Evolutionary conservation across 2,797 vertebrate genomes (phyloP), one percentile per base, ranked within the genome.

Genomic region (Malacoraja senta): DNA sequence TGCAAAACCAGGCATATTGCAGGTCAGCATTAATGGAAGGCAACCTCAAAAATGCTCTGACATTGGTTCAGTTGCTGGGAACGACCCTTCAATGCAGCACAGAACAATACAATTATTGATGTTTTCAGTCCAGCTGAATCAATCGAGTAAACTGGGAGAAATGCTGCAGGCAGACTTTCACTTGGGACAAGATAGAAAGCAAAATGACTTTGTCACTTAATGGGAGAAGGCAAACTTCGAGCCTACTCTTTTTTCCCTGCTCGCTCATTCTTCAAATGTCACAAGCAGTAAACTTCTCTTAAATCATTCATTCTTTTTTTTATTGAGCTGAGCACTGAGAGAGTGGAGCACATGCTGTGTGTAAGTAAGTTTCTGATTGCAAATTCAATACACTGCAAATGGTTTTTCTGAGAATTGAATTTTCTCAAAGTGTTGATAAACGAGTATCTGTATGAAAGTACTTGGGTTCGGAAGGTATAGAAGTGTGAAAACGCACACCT

Each of bases 51-150:
- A 63, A 1, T 15, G 12, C 7, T 63, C 10, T 63, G 83, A 19
- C 83, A 29, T 63, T 65, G 29, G 29, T 32, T 29, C 83, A 8
- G 83, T 29, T 29, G 7, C 83, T 86, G 83, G 88, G 68, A 91
- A 72, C 68, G 19, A 8, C 88, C 68, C 21, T 72, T 44, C n/a
- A 72, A 65, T 91, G 35, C 9, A 72, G 24, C 84, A 68, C 65
- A 38, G 35, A 65, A 63, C 65, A 91, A 91, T 91, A 44, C 88
- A 6, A 21, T 44, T 38, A 44, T 44, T 91, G 68, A 74, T 21
- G 38, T 72, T 91, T 72, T 38, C 35, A 72, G 68, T 26, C 68
- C 88, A 91, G 88, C 65, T 91, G 88, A 91, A 72, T 38, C 88
- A 91, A 71, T 35, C 88, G 71, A 65, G 13, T 63, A 86, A 91